A percentile compares a stretch with the other conserved stretches of the same genome.
These are phyloP conservation scores for Plebejus anna DNA, from an alignment of 2,888 invertebrate genomes.

Conservation along the genomic window DNA sequence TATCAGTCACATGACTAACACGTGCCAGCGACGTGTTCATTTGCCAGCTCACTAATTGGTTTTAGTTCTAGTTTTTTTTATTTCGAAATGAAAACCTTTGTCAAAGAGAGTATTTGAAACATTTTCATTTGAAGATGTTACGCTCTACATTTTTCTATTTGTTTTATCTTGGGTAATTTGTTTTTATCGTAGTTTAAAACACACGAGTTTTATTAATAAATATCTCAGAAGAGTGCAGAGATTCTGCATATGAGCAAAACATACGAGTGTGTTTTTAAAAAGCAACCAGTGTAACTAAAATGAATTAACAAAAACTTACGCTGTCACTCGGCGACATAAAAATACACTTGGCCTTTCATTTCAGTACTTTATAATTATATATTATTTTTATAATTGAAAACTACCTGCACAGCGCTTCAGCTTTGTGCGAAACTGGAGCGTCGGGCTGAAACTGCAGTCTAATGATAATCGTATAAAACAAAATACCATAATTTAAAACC, in stretches of 20 bases:
- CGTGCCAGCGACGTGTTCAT: constrained; percentile 54
- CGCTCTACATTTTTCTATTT: too few relatives aligned
- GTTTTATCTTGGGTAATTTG: background rate
- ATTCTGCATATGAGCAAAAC: background rate
- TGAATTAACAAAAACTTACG: constrained; percentile 1
- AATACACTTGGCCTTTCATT: constrained; percentile 13
- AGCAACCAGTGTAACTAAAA: constrained; percentile 4
- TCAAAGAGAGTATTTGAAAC: background rate
- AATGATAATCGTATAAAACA: background rate
- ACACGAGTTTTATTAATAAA: background rate
- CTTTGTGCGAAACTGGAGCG: constrained; percentile 1
- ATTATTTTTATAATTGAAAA: background rate
- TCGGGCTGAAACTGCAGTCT: background rate
- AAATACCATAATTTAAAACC: background rate
- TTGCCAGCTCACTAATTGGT: constrained; percentile 17
- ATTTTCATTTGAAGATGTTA: background rate
- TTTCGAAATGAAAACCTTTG: background rate
- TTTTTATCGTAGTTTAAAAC: background rate
- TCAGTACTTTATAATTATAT: background rate
- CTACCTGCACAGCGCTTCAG: background rate
- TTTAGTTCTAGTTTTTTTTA: background rate
- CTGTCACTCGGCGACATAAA: constrained; percentile 15
- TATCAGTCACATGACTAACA: constrained; percentile 44
- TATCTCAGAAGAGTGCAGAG: background rate
- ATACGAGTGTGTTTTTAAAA: background rate